Percentiles rank a stretch among this genome's conserved stretches.
Evolutionary conservation across 2,888 invertebrate species (phyloP).

Genomic region (Laspeyria flexula): DNA sequence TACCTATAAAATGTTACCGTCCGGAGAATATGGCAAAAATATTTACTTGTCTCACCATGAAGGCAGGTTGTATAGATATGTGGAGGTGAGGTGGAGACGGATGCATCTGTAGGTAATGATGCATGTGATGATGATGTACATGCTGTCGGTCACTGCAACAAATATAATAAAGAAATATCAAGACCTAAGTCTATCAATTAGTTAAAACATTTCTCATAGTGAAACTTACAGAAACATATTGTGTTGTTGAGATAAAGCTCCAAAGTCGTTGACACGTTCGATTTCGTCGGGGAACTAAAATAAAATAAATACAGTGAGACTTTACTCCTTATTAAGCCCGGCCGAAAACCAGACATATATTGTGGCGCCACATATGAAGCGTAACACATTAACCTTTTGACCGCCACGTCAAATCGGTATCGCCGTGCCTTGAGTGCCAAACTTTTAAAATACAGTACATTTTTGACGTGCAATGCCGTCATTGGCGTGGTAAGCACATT

Average conservation of each 20-base stretch:
- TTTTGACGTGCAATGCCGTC: too few relatives aligned
- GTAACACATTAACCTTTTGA: too few relatives aligned
- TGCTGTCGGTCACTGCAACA: slow-evolving; percentile 87
- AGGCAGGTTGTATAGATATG: slow-evolving; percentile 84
- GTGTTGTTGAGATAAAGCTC: slow-evolving; percentile 47
- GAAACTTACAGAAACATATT: slow-evolving; percentile 68
- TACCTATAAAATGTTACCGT: neutral
- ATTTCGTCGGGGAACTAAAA: slow-evolving; percentile 72
- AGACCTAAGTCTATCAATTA: too few relatives aligned
- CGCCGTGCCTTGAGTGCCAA: too few relatives aligned
- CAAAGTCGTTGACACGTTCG: slow-evolving; percentile 61
- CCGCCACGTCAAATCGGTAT: too few relatives aligned
- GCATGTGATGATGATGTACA: slow-evolving; percentile 92
- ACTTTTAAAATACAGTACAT: too few relatives aligned
- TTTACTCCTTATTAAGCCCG: too few relatives aligned
- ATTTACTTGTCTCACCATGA: slow-evolving; percentile 52
- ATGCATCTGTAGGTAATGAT: slow-evolving; percentile 88
- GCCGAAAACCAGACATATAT: too few relatives aligned
- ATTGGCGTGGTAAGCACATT: too few relatives aligned
- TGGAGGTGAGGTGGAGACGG: slow-evolving; percentile 85
- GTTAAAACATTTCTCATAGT: too few relatives aligned
- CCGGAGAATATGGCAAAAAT: neutral
- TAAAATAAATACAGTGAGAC: slow-evolving; percentile 8
- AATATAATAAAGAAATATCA: too few relatives aligned
- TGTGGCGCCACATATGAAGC: too few relatives aligned